These are phyloP conservation scores for Lerema accius DNA, from an alignment of 1,140 invertebrate genomes.

Conservation along the genomic window DNA sequence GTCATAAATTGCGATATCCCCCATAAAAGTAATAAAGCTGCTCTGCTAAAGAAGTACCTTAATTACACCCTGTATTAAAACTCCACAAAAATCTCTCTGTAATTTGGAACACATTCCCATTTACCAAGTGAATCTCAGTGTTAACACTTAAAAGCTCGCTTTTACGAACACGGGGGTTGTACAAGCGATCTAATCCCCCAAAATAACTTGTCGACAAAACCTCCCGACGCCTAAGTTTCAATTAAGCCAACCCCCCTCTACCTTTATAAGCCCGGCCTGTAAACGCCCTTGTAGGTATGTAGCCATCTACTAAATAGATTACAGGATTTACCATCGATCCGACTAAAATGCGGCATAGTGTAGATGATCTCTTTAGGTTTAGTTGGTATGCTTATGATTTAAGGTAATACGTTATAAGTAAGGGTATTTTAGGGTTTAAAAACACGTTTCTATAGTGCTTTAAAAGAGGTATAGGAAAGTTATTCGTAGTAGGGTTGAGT, in stretches of 20 bases:
- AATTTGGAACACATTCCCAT: constrained; percentile 20
- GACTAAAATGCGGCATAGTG: constrained; percentile 27
- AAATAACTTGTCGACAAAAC: constrained; percentile 54
- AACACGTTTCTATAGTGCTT: no score
- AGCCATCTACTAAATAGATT: constrained; percentile 56
- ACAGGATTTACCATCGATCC: constrained; percentile 40
- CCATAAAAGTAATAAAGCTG: no score
- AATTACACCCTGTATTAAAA: no score
- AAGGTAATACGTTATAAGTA: no score
- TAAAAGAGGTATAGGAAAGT: no score
- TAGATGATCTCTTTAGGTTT: neutral
- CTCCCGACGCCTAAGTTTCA: constrained; percentile 58
- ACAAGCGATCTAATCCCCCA: constrained; percentile 61
- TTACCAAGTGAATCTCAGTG: neutral
- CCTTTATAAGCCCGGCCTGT: constrained; percentile 53
- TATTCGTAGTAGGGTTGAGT: no score
- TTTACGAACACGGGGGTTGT: constrained; percentile 38
- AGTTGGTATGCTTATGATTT: no score
- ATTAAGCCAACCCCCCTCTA: constrained; percentile 59
- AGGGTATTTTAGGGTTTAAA: no score
- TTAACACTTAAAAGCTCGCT: constrained; percentile 24
- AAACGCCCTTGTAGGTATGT: constrained; percentile 52
- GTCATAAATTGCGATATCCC: no score
- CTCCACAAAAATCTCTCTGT: constrained; percentile 4
- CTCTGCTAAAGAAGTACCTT: no score